Base-by-base conservation (phyloP, 30 jellyfish, hydroid and myxozoan genomes). In the Turritopsis rubra region DNA sequence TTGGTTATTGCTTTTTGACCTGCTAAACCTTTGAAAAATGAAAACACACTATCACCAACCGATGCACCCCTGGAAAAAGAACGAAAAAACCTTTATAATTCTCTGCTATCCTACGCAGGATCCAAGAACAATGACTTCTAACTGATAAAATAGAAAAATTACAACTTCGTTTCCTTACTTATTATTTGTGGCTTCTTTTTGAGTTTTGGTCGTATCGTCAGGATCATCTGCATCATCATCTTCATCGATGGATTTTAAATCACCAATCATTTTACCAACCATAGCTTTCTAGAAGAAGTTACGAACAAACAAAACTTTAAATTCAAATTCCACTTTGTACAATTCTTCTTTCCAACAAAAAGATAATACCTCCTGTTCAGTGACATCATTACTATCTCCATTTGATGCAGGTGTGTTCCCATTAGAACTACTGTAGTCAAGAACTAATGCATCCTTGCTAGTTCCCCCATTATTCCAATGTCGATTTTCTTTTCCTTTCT, bases 231-330 rank as follows among this genome's bases (percentile, higher is more conserved):
- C 84, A 31, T 88, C 93, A 79, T 75, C 87, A 53, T 81, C 89
- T 29, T 87, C 97, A 66, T 93, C 99, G 77, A 93, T 82, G 17
- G 96, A 89, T 83, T 93, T 93, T 85, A 93, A 80, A 18, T 93
- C 99, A 1, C 99, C 99, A 52, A 71, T 73, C 96, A 88, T 88
- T 76, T 87, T 89, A 27, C 99, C 99, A 79, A 93, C 99, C 89
- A 75, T 83, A 7, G 88, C 79, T 83, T 83, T 83, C 90, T 83
- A 72, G 16, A 78, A 53, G 60, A 41, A 41, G 13, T 3, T 3
- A 3, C 5, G 60, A 41, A 41, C 60, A n/a, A n/a, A n/a, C n/a
- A n/a, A n/a, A n/a, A n/a, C n/a, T n/a, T n/a, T n/a, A n/a, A n/a
- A n/a, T n/a, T n/a, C n/a, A n/a, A n/a, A n/a, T n/a, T n/a, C n/a